Conservation (phyloP, 2,888 invertebrate genomes). For the Hemithea aestivaria region DNA sequence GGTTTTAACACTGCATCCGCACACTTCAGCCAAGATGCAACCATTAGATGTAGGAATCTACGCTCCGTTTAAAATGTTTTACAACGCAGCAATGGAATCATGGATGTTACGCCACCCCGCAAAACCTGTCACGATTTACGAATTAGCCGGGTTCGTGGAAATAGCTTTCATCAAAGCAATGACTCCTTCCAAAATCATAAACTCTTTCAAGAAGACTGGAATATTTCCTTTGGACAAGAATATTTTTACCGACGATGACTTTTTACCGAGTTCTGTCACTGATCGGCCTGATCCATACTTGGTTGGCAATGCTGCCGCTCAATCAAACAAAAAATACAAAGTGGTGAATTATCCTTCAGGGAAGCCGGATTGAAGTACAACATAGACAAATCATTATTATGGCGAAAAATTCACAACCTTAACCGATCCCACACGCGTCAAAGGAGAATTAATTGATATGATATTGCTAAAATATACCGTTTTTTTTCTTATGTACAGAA, state of each 20-base stretch:
- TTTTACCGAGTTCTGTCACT: background rate
- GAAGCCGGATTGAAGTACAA: too few relatives aligned
- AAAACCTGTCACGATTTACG: background rate
- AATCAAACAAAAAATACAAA: too few relatives aligned
- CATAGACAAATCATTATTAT: too few relatives aligned
- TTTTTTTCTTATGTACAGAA: too few relatives aligned
- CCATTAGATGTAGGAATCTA: background rate
- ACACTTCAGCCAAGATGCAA: background rate
- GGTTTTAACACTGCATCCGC: background rate
- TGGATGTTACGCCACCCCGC: background rate
- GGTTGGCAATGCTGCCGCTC: too few relatives aligned
- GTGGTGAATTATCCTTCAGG: too few relatives aligned
- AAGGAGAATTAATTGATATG: too few relatives aligned
- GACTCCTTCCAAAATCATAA: background rate
- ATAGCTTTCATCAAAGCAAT: background rate
- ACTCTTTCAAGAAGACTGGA: background rate
- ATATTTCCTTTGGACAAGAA: background rate
- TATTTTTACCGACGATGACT: background rate
- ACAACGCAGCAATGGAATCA: constrained; percentile 1
- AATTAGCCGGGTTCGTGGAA: background rate
- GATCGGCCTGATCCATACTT: background rate
- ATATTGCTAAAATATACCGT: too few relatives aligned
- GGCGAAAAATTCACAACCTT: too few relatives aligned
- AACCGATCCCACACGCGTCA: too few relatives aligned
- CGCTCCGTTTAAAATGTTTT: background rate